Evolutionary conservation across 2,888 invertebrate species (phyloP).

Genomic region (Drosophila limbata): DNA sequence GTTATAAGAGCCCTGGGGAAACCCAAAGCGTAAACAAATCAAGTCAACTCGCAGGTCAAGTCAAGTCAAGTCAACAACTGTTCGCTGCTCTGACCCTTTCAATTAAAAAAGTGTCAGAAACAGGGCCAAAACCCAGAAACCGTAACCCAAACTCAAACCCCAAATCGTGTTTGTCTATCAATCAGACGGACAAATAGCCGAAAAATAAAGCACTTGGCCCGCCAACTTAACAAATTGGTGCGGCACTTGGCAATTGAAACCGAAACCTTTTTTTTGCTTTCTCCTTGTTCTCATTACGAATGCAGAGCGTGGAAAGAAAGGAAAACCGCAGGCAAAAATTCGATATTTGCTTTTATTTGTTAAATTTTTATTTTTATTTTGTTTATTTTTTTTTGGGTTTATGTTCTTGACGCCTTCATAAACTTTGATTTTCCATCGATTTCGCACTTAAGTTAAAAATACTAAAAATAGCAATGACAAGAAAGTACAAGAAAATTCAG

Average conservation of each 20-base stretch:
- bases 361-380: constrained; percentile 5
- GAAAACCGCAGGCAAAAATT: constrained; percentile 25
- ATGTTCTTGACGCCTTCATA: constrained; percentile 55
- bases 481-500: neutral
- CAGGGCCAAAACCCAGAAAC: constrained; percentile 17
- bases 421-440: constrained; percentile 59
- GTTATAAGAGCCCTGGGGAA: constrained; percentile 3
- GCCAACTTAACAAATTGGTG: constrained; percentile 53
- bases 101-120: constrained; percentile 65
- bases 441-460: constrained; percentile 6
- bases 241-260: constrained; percentile 63
- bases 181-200: constrained; percentile 65
- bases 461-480: constrained; percentile 22
- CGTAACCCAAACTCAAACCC: constrained; percentile 8
- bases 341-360: constrained; percentile 39
- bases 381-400: constrained; percentile 18
- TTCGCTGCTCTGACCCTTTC: constrained; percentile 50
- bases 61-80: constrained; percentile 24
- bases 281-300: constrained; percentile 65
- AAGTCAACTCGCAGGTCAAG: constrained; percentile 15
- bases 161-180: constrained; percentile 70
- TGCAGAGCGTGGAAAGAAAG: constrained; percentile 52
- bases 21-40: constrained; percentile 28
- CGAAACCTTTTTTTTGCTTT: constrained; percentile 40
- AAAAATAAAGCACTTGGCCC: constrained; percentile 42